These are phyloP conservation scores for Theocolax elegans DNA, from an alignment of 1,140 invertebrate genomes.

Conservation along the genomic window DNA sequence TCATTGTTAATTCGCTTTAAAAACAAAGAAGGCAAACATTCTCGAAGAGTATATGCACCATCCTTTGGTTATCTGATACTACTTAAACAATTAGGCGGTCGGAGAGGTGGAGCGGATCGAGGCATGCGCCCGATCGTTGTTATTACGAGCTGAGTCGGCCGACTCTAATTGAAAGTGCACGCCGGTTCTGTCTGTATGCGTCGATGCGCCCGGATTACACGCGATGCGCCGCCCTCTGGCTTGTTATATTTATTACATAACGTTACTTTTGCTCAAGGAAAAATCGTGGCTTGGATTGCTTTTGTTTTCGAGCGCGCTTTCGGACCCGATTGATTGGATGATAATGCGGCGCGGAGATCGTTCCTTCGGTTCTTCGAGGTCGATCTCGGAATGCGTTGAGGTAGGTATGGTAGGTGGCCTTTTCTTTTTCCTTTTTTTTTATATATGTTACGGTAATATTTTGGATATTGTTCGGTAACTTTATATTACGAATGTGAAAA, in stretches of 20 bases:
- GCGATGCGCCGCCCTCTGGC: neutral
- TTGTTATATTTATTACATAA: constrained; percentile 26
- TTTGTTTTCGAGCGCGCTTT: neutral
- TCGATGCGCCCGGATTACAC: constrained; percentile 29
- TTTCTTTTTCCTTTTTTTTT: too few species aligned
- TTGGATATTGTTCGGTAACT: too few species aligned
- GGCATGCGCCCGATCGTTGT: neutral
- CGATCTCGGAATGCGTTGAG: too few species aligned
- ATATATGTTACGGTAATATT: too few species aligned
- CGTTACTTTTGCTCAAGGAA: neutral
- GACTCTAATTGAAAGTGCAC: constrained; percentile 31
- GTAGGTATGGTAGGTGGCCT: too few species aligned
- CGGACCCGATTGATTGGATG: neutral
- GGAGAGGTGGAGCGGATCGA: neutral
- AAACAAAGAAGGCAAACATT: too few species aligned
- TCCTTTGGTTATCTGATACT: constrained; percentile 1
- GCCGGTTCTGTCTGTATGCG: neutral
- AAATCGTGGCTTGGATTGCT: neutral
- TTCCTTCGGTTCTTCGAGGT: too few species aligned
- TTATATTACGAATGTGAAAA: too few species aligned
- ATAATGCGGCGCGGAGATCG: neutral
- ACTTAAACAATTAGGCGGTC: constrained; percentile 14
- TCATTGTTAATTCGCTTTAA: too few species aligned
- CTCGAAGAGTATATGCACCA: too few species aligned
- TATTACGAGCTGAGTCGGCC: neutral